These are phyloP conservation scores for Pseudomugil tenellus DNA, from an alignment of 2,797 vertebrate species.

Conservation along the genomic window DNA sequence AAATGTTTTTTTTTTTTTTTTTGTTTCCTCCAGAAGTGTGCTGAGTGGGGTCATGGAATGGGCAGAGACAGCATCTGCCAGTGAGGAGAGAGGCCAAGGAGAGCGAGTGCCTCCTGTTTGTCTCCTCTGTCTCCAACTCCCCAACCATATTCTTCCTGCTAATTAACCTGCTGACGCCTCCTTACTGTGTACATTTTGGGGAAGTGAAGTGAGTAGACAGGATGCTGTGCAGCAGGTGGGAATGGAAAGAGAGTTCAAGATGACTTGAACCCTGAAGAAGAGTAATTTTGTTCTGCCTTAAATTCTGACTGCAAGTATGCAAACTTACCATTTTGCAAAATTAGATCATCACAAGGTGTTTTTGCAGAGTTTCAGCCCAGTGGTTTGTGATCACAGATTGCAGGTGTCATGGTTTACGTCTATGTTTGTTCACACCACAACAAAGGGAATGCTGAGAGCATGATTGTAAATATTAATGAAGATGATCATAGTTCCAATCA, in stretches of 20 bases:
- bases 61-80: slow-evolving; percentile 70
- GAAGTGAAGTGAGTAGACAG: slow-evolving; percentile 18
- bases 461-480: neutral
- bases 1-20: slow-evolving; percentile 36
- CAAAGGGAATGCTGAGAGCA: neutral
- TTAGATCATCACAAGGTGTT: neutral
- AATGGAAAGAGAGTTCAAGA: slow-evolving; percentile 25
- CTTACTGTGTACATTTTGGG: slow-evolving; percentile 59
- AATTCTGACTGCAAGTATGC: slow-evolving; percentile 12
- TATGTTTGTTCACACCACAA: neutral
- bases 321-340: neutral
- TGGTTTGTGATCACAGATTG: neutral
- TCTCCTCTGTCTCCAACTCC: slow-evolving; percentile 54
- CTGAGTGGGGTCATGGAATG: slow-evolving; percentile 67
- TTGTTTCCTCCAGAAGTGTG: slow-evolving; percentile 47
- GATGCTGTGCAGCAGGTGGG: slow-evolving; percentile 51
- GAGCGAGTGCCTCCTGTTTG: slow-evolving; percentile 63
- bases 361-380: slow-evolving; percentile 1
- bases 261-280: slow-evolving; percentile 31
- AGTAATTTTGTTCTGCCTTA: slow-evolving; percentile 18
- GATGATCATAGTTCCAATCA: slow-evolving; percentile 24
- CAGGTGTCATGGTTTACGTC: neutral
- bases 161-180: slow-evolving; percentile 80
- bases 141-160: slow-evolving; percentile 73
- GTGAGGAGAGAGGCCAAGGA: slow-evolving; percentile 60